A percentile compares a stretch with the other conserved stretches of the same genome.
These are phyloP conservation scores for Allophyes oxyacanthae DNA, from an alignment of 2,888 invertebrate genomes.

Conservation along the genomic window DNA sequence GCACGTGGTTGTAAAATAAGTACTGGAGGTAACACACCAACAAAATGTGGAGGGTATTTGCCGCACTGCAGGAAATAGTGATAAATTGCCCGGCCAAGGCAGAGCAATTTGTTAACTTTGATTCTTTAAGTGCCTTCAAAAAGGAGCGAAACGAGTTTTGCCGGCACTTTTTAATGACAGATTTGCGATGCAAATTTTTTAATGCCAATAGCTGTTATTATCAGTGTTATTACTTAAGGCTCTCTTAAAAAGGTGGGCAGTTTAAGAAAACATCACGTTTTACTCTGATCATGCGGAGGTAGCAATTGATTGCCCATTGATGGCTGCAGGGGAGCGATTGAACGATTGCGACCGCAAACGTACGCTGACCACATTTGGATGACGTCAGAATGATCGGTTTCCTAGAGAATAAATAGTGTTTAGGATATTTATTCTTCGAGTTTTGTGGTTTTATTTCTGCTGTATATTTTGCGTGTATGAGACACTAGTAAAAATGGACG, in stretches of 20 bases:
- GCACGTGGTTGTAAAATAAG: slow-evolving; percentile 4
- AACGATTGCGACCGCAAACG: slow-evolving; percentile 19
- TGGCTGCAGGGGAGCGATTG: slow-evolving; percentile 9
- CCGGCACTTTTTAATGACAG: slow-evolving; percentile 18
- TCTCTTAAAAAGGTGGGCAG: slow-evolving; percentile 4
- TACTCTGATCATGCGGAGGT: slow-evolving; percentile 8
- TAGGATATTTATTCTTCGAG: slow-evolving; percentile 37
- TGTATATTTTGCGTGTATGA: neutral
- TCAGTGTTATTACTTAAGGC: slow-evolving; percentile 9
- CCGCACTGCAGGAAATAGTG: slow-evolving; percentile 19
- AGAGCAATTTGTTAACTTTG: no score
- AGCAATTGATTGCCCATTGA: slow-evolving; percentile 24
- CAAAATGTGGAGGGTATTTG: slow-evolving; percentile 3
- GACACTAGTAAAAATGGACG: no score
- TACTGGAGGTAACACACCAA: slow-evolving; percentile 3
- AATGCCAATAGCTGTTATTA: slow-evolving; percentile 41
- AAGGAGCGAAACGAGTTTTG: slow-evolving; percentile 4
- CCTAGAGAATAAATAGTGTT: slow-evolving; percentile 33
- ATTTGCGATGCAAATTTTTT: slow-evolving; percentile 29
- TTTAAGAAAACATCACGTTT: slow-evolving; percentile 18
- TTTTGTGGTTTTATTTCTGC: slow-evolving; percentile 29
- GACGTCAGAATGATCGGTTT: slow-evolving; percentile 21
- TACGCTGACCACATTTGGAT: slow-evolving; percentile 20
- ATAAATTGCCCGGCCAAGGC: neutral
- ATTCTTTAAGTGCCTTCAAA: slow-evolving; percentile 3